These are phyloP conservation scores for Otus scops DNA, from an alignment of 2,797 vertebrate species.

Conservation along the genomic window DNA sequence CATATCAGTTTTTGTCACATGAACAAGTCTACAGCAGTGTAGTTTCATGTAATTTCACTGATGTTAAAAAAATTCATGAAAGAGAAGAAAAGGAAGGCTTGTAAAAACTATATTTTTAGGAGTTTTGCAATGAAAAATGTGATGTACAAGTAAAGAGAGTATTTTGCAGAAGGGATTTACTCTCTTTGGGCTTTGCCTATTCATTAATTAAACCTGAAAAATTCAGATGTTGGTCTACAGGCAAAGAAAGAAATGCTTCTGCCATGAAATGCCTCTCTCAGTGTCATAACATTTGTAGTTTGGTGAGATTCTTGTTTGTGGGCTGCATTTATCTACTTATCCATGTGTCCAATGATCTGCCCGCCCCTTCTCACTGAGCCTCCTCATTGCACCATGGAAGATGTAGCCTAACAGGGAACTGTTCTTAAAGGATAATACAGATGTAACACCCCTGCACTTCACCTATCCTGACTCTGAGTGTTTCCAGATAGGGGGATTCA, in stretches of 20 bases:
- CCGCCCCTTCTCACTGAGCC: not conserved
- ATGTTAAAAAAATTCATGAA: not conserved
- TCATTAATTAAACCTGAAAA: not conserved
- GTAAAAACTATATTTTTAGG: not conserved
- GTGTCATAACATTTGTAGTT: not conserved
- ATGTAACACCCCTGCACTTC: not conserved
- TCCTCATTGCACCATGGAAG: not conserved
- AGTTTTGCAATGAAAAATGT: not conserved
- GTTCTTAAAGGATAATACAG: not conserved
- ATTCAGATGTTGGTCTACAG: not conserved
- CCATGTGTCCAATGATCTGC: not conserved
- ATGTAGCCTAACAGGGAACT: not conserved
- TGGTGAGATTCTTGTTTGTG: not conserved
- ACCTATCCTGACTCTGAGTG: not conserved
- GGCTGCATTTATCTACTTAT: not conserved
- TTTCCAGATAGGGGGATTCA: conserved; percentile 5
- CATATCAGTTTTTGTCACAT: not conserved
- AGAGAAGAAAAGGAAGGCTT: not conserved
- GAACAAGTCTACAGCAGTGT: not conserved
- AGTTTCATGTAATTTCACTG: not conserved
- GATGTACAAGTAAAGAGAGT: not conserved
- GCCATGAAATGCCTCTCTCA: not conserved
- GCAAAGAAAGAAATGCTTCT: not conserved
- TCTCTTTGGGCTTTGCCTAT: not conserved
- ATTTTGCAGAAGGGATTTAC: not conserved